Conservation (phyloP, 2,797 vertebrate genomes). For the Helarctos malayanus region DNA sequence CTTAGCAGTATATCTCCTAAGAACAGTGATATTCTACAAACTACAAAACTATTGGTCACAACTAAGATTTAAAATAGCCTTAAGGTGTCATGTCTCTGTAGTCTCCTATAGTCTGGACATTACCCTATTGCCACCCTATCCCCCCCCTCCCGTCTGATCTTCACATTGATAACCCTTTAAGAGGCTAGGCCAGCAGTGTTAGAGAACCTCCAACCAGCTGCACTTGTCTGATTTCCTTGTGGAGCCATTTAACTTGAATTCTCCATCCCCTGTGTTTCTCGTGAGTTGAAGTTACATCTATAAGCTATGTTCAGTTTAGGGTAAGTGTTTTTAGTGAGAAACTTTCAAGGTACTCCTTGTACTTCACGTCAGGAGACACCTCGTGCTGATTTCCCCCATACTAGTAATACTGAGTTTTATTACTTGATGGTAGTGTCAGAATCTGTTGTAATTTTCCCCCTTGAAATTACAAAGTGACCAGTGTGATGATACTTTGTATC, state of each 20-base stretch:
- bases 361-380: constrained; percentile 30
- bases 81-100: neutral
- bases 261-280: neutral
- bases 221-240: constrained; percentile 24
- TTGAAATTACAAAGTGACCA: constrained; percentile 25
- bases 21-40: neutral
- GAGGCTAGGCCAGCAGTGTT: neutral
- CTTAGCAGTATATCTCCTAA: neutral
- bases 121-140: neutral
- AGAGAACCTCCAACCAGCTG: neutral
- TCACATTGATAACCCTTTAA: constrained; percentile 23
- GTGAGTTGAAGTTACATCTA: constrained; percentile 19
- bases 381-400: neutral
- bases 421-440: constrained; percentile 9
- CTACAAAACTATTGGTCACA: neutral
- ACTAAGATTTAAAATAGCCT: neutral
- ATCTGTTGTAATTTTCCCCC: constrained; percentile 21
- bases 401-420: constrained; percentile 20
- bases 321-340: constrained; percentile 63
- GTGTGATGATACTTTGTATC: constrained; percentile 36
- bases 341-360: neutral
- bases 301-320: neutral
- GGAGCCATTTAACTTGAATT: constrained; percentile 30
- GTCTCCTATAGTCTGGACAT: neutral
- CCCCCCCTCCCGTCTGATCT: neutral